Conservation (phyloP, 1,140 invertebrate genomes). For the Drosophila biarmipes region DNA sequence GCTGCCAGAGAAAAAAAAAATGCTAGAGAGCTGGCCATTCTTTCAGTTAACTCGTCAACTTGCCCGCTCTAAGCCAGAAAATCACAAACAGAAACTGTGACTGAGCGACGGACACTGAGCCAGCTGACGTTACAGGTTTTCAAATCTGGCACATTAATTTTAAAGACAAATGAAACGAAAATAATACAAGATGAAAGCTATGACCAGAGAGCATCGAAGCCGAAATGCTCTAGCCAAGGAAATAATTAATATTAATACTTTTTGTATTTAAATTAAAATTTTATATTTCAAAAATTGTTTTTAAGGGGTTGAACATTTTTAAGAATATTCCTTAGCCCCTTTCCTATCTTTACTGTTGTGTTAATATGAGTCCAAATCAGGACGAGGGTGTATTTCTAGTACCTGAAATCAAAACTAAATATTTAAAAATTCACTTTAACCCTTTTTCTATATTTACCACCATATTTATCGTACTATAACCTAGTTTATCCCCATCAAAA, state of each 20-base stretch:
- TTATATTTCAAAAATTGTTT: too few relatives aligned
- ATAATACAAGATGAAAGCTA: constrained; percentile 59
- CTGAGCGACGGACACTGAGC: constrained; percentile 26
- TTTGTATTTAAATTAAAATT: too few relatives aligned
- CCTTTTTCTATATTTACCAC: background rate
- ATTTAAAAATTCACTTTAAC: too few relatives aligned
- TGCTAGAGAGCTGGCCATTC: constrained; percentile 41
- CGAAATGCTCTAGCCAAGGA: constrained; percentile 26
- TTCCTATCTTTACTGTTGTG: too few relatives aligned
- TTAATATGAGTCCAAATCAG: too few relatives aligned
- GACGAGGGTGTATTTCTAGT: too few relatives aligned
- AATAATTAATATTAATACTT: background rate
- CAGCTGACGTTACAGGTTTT: constrained; percentile 74
- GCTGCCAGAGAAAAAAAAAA: constrained; percentile 25
- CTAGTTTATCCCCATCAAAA: background rate
- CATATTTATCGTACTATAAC: background rate
- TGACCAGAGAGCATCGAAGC: background rate
- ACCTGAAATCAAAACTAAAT: too few relatives aligned
- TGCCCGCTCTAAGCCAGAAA: constrained; percentile 22
- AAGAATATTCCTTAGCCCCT: too few relatives aligned
- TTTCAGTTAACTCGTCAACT: constrained; percentile 65
- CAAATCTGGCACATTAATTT: constrained; percentile 79
- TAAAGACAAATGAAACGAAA: constrained; percentile 78
- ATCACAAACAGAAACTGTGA: constrained; percentile 21
- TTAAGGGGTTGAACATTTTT: too few relatives aligned